Evolutionary conservation across 2,113 vertebrate species (phyloP), one percentile per base, ranked within the genome.

Genomic region (Peromyscus maniculatus): DNA sequence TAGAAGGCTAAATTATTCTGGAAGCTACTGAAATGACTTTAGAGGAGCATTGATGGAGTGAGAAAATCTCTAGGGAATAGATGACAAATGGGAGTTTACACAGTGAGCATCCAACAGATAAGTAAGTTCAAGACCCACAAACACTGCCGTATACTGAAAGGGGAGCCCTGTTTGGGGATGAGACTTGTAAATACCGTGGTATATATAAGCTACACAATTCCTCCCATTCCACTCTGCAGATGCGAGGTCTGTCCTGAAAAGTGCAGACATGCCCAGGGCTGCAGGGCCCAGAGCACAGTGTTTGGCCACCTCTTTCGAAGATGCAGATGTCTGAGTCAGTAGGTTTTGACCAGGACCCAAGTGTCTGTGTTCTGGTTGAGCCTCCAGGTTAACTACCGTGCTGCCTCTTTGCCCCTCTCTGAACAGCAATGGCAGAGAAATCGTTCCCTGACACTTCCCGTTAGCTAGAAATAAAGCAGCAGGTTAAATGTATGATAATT

Each of bases 11-110:
- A 62, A 62, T 77, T 69, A 62, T 55, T 90, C 31, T 89, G 57
- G 62, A 75, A 84, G 39, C 57, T 64, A 62, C 2, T 72, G 33
- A 49, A 78, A 92, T 95, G 74, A 75, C 89, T 77, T 87, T 74
- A 91, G 67, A 33, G 31, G 21, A 79, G 15, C 55, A 19, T 36
- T 84, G 10, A 72, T 64, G 33, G 31, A 9, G 1, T 67, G 16
- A 90, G 80, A 91, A 95, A 79, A 79, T 62, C 9, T 93, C 77
- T 93, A 10, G 91, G 74, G 15, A 89, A 16, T 57, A 87, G n/a
- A 87, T 59, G n/a, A 24, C 59, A 92, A 31, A 91, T 77, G 12
- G 46, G 1, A 62, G 21, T 8, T 43, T 31, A 2, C 26, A 17
- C 31, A 89, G 55, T 22, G 91, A 82, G 26, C 22, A 46, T 26